Evolutionary conservation across 2,113 vertebrate species (phyloP).

Genomic region (Indri indri): DNA sequence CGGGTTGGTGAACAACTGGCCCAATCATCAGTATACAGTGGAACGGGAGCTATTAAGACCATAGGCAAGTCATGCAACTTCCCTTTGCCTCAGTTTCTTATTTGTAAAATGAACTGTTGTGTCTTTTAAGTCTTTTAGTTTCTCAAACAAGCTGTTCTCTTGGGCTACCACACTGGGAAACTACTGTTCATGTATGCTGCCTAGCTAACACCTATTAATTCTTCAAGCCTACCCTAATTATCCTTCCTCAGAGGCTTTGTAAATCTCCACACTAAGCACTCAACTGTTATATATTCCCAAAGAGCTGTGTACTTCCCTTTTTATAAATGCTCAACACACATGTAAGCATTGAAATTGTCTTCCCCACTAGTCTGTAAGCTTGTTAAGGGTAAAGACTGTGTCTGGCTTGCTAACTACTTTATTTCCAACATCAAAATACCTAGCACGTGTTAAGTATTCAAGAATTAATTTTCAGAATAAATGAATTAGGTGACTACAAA

Average conservation of each 20-base stretch:
- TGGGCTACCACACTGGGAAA: background rate
- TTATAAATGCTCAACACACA: background rate
- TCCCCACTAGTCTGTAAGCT: background rate
- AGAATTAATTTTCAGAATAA: conserved; percentile 26
- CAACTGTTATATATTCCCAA: background rate
- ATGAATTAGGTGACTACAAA: conserved; percentile 11
- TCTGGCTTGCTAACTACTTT: background rate
- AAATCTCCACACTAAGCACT: background rate
- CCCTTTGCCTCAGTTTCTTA: background rate
- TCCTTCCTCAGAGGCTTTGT: background rate
- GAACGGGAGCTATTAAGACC: background rate
- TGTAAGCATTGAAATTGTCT: background rate
- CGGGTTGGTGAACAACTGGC: background rate
- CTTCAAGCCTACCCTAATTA: background rate
- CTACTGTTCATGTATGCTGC: background rate
- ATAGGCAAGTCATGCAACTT: background rate
- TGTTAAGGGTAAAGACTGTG: background rate
- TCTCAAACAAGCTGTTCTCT: conserved; percentile 18
- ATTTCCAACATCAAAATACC: background rate
- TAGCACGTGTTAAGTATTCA: background rate
- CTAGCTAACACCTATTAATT: background rate
- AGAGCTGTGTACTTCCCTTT: background rate
- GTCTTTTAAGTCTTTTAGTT: background rate
- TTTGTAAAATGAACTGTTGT: background rate
- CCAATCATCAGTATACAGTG: background rate